Base-by-base conservation (phyloP, 2,888 invertebrate genomes). In the Petrophora chlorosata region DNA sequence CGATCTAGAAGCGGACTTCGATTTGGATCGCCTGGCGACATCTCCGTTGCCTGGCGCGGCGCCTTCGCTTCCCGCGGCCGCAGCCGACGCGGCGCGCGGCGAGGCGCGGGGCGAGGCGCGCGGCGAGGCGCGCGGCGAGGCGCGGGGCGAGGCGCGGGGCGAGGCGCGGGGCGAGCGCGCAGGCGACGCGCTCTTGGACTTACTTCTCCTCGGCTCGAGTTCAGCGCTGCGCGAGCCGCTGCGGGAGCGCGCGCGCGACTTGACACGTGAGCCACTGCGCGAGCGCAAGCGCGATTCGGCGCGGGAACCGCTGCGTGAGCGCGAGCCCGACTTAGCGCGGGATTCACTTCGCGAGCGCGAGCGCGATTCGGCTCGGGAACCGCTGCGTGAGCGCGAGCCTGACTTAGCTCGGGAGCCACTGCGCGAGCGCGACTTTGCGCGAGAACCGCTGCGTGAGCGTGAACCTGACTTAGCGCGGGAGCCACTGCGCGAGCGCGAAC, bases 241-340 rank as follows among this genome's bases (percentile, higher is more conserved):
- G 13, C 59, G 59, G 14, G 53, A 51, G 7, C 62, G 57, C 1
- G 65, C 60, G 2, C 49, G 57, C 48, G 59, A 61, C 10, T 51
- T 53, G 2, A 34, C 50, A 3, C 55, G 56, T 1, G 68, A 63
- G 7, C 55, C 55, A 28, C 63, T 61, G 7, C 60, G 40, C 1
- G 64, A 63, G n/a, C n/a, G n/a, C n/a, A n/a, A n/a, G n/a, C n/a
- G n/a, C n/a, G n/a, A n/a, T n/a, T n/a, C n/a, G n/a, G n/a, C n/a
- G n/a, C n/a, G 29, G 0, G 76, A 70, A 0, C 65, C 61, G 38
- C 67, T 67, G 23, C 64, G 50, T 0, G 67, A 65, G n/a, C n/a
- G n/a, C n/a, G n/a, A n/a, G n/a, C n/a, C n/a, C n/a, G n/a, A n/a
- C n/a, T n/a, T 0, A 45, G 39, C 0, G 42, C 70, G 55, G 48